Percentiles rank a stretch among this genome's conserved stretches.
phyloP scores from a whole-genome alignment of 1,140 invertebrate species.

The Ceratosolen solmsi region DNA sequence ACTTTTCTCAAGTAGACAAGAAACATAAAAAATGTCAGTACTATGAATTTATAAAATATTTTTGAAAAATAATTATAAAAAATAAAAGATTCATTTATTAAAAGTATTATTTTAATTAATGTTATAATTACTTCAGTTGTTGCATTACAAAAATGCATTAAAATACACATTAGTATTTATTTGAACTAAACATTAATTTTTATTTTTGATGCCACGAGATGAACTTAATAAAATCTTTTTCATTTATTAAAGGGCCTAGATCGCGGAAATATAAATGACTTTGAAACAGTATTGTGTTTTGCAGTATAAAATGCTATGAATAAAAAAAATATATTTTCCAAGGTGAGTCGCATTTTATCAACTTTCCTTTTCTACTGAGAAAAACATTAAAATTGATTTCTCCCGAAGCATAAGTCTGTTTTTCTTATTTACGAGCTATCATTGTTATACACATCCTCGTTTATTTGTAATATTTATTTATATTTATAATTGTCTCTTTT shows the following conservation, averaged over 20 bases:
- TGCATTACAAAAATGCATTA: not conserved
- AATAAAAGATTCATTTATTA: too few relatives aligned
- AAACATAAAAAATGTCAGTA: too few relatives aligned
- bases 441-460: not conserved
- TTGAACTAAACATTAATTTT: not conserved
- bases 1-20: too few relatives aligned
- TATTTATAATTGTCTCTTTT: not conserved
- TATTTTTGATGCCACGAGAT: too few relatives aligned
- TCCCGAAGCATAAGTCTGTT: not conserved
- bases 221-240: not conserved
- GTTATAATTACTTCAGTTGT: not conserved
- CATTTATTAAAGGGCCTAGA: not conserved
- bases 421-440: not conserved
- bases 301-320: not conserved
- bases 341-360: not conserved
- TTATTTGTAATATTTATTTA: not conserved
- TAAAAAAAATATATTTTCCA: not conserved
- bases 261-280: not conserved
- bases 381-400: not conserved
- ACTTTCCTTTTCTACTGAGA: not conserved
- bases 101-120: too few relatives aligned
- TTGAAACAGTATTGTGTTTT: not conserved
- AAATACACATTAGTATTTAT: slow-evolving; percentile 8
- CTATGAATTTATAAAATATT: too few relatives aligned
- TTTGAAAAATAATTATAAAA: too few relatives aligned